Percentiles rank a stretch among this genome's conserved stretches.
phyloP scores from a whole-genome alignment of 2,888 invertebrate species.

The Cataglyphis rosenhaueri region DNA sequence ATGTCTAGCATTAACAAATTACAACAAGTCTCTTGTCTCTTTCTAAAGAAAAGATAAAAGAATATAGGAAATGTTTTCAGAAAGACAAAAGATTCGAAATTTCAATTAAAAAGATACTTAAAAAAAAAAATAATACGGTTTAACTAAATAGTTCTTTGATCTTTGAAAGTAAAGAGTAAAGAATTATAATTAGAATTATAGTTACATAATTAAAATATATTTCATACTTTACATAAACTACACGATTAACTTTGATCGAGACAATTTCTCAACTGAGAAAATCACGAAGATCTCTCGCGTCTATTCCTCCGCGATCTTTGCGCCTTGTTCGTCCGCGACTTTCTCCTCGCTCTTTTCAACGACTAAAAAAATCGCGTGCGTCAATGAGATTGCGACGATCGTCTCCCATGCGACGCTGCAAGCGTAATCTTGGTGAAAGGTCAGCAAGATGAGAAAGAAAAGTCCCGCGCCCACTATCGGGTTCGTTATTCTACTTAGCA shows the following conservation, averaged over 20 bases:
- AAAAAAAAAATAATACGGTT: background rate
- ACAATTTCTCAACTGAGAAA: conserved; percentile 8
- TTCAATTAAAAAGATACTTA: background rate
- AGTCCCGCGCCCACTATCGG: conserved; percentile 77
- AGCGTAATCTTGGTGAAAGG: conserved; percentile 78
- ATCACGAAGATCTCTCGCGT: background rate
- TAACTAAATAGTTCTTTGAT: conserved; percentile 6
- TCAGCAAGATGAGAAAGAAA: conserved; percentile 74
- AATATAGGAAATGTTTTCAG: background rate
- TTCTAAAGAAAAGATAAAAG: background rate
- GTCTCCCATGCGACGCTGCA: conserved; percentile 62
- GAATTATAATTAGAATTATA: background rate
- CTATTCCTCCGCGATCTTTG: conserved; percentile 9
- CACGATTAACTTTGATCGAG: background rate
- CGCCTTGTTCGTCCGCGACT: conserved; percentile 20
- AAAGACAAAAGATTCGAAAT: background rate
- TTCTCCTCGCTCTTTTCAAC: conserved; percentile 45
- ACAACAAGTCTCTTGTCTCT: background rate
- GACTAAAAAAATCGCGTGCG: conserved; percentile 38
- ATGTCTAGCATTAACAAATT: background rate
- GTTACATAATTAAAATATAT: conserved; percentile 2
- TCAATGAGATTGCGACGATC: conserved; percentile 48
- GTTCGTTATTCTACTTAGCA: conserved; percentile 77
- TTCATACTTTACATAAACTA: background rate
- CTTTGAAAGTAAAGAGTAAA: background rate